Base-by-base conservation (phyloP, 1,140 invertebrate species). In the Solenopsis invicta region DNA sequence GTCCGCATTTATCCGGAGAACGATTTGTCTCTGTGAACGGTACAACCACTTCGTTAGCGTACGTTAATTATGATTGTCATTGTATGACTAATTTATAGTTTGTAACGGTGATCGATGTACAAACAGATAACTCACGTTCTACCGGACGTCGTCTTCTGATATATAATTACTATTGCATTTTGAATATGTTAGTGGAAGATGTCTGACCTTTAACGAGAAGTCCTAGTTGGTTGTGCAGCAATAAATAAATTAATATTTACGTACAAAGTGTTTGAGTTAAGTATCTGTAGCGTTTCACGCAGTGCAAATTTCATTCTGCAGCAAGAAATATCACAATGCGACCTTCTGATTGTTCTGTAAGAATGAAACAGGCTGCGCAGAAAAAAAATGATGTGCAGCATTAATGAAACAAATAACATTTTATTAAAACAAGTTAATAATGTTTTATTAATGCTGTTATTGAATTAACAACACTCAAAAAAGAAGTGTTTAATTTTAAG, bases 231-330 rank as follows among this genome's bases (percentile, higher is more conserved):
- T 91, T 91, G 87, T 89, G 87, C 85, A 91, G 87, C 90, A 91
- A 91, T 91, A 91, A 91, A 91, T 88, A 90, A 91, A 91, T 91
- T 85, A 91, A 91, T 91, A 91, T 91, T 89, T 91, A 91, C 85
- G 89, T 91, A 91, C n/a, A 90, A 91, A 78, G 62, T 50, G 52
- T 54, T 50, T 24, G 18, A 21, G 12, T 12, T 12, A 61, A 9
- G 4, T 18, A 1, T 50, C 48, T 78, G 56, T 85, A 89, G 16
- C n/a, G 16, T 37, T 61, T 59, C 8, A 16, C 52, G 34, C 21
- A n/a, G 41, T 61, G n/a, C n/a, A n/a, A n/a, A n/a, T n/a, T 21
- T 6, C 2, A 24, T 37, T 61, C 21, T n/a, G 37, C n/a, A 34
- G n/a, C 2, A 74, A 29, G 45, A 71, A 50, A 69, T 6, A 2